Evolutionary conservation across 2,888 invertebrate genomes (phyloP).

Genomic region (Drosophila meridionalis): DNA sequence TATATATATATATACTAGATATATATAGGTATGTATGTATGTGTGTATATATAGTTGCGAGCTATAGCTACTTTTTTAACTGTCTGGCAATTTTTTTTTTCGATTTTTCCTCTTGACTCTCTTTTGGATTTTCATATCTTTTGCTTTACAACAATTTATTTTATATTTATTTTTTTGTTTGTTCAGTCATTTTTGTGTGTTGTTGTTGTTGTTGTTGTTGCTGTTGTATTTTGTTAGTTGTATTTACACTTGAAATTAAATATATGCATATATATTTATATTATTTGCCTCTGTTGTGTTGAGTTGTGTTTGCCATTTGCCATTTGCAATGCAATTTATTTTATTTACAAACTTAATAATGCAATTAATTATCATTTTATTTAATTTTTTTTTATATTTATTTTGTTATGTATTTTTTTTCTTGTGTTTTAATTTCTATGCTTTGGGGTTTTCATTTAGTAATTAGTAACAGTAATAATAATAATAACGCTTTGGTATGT

Average conservation of each 20-base stretch:
- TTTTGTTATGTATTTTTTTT: constrained; percentile 19
- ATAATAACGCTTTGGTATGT: constrained; percentile 59
- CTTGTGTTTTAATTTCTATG: constrained; percentile 14
- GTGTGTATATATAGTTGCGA: constrained; percentile 8
- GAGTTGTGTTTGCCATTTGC: constrained; percentile 51
- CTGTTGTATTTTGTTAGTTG: constrained; percentile 22
- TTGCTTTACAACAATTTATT: constrained; percentile 6
- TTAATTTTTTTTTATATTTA: constrained; percentile 20
- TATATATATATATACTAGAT: constrained; percentile 13
- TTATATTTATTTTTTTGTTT: not conserved
- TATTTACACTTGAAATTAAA: constrained; percentile 72
- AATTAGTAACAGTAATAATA: constrained; percentile 72
- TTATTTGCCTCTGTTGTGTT: constrained; percentile 24
- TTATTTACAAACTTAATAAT: constrained; percentile 78
- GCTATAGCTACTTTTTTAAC: not conserved
- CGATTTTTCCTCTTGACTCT: constrained; percentile 21
- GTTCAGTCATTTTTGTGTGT: constrained; percentile 49
- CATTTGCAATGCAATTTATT: constrained; percentile 72
- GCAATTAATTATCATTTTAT: constrained; percentile 66
- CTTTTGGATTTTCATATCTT: constrained; percentile 4
- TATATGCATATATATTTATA: constrained; percentile 28
- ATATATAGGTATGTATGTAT: constrained; percentile 21
- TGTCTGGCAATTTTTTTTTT: not conserved
- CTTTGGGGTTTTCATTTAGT: constrained; percentile 57
- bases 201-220: constrained; percentile 34